Percentiles rank a stretch among this genome's conserved stretches.
Conservation (phyloP, 2,113 vertebrate genomes). For the Castor canadensis region DNA sequence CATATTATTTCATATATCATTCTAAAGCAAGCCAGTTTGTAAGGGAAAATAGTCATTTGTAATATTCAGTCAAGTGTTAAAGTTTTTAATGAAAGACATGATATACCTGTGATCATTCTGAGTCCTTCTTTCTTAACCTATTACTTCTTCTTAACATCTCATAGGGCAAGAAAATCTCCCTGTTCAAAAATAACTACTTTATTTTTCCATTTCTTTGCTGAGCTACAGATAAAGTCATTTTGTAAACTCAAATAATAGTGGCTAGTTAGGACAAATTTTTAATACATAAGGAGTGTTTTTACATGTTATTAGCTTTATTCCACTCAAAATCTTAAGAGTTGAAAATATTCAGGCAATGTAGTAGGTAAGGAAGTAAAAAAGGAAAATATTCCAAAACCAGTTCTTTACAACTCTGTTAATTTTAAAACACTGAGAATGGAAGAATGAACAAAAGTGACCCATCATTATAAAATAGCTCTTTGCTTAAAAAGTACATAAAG, state of each 20-base stretch:
- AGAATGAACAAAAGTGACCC: neutral
- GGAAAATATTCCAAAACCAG: neutral
- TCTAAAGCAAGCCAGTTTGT: conserved; percentile 86
- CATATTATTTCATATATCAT: conserved; percentile 97
- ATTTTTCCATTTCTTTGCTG: conserved; percentile 32
- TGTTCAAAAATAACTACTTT: neutral
- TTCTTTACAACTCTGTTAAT: neutral
- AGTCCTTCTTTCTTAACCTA: conserved; percentile 82
- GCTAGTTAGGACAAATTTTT: conserved; percentile 11
- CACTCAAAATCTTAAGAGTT: neutral
- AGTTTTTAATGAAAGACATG: conserved; percentile 86
- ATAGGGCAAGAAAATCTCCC: conserved; percentile 58
- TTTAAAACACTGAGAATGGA: conserved; percentile 27
- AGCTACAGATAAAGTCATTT: neutral
- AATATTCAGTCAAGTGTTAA: conserved; percentile 90
- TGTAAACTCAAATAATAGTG: neutral
- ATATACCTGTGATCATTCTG: conserved; percentile 82
- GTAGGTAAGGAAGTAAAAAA: neutral
- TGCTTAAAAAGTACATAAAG: neutral
- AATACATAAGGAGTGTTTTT: neutral
- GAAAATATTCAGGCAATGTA: neutral
- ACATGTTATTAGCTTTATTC: neutral
- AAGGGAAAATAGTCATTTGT: conserved; percentile 92
- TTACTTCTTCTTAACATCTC: conserved; percentile 74
- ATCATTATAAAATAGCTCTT: neutral